These are phyloP conservation scores for Corynorhinus townsendii DNA, from an alignment of 2,113 vertebrate species.

Conservation along the genomic window DNA sequence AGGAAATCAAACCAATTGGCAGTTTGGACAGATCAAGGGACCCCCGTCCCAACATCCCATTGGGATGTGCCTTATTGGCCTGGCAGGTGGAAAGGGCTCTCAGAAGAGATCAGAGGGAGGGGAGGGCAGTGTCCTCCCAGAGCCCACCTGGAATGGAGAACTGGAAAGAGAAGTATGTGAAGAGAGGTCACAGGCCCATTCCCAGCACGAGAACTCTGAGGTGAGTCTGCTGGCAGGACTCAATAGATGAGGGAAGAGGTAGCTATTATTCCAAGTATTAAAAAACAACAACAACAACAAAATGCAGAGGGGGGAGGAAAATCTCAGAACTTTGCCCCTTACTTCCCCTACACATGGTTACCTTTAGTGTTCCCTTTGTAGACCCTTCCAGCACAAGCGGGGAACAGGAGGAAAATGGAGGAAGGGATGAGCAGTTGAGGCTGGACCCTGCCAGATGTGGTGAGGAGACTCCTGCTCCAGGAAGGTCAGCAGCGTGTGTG, in stretches of 20 bases:
- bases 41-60: not conserved
- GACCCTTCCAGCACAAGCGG: not conserved
- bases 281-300: not conserved
- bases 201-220: not conserved
- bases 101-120: not conserved
- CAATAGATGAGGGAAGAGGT: not conserved
- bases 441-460: not conserved
- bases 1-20: not conserved
- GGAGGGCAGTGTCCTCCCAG: not conserved
- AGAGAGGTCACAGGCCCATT: not conserved
- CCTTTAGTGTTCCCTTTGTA: not conserved
- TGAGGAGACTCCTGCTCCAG: not conserved
- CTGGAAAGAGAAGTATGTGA: not conserved
- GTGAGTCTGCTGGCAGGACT: not conserved
- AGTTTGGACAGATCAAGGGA: not conserved
- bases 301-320: not conserved
- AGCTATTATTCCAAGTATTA: not conserved
- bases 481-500: not conserved
- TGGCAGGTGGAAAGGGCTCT: not conserved
- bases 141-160: not conserved
- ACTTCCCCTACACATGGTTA: not conserved
- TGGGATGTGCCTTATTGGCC: not conserved
- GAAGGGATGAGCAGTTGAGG: not conserved
- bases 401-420: not conserved
- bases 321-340: not conserved